These are phyloP conservation scores for Microdon myrmicae DNA, from an alignment of 2,888 invertebrate genomes.

Conservation along the genomic window DNA sequence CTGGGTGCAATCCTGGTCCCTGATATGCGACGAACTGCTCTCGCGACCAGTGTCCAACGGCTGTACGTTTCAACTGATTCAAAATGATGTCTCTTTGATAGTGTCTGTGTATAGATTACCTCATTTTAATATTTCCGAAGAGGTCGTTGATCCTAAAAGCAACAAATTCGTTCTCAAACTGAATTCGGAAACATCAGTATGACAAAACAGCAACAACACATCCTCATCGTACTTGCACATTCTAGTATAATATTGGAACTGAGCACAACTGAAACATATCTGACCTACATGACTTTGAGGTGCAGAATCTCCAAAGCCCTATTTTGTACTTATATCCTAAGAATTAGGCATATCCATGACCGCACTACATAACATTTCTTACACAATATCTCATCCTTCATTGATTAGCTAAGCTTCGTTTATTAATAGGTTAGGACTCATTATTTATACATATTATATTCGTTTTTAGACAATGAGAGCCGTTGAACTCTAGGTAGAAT, in stretches of 20 bases:
- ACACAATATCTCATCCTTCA: too few species aligned
- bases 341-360: slow-evolving; percentile 21
- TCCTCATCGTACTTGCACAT: slow-evolving; percentile 65
- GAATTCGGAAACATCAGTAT: slow-evolving; percentile 97
- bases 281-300: slow-evolving; percentile 12
- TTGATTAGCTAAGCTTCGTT: too few species aligned
- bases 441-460: slow-evolving; percentile 31
- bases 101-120: slow-evolving; percentile 88
- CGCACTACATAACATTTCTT: too few species aligned
- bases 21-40: slow-evolving; percentile 91
- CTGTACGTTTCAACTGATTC: slow-evolving; percentile 89
- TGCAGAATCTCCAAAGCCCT: too few species aligned
- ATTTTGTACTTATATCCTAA: slow-evolving; percentile 25
- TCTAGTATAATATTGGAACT: slow-evolving; percentile 57
- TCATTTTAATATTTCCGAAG: slow-evolving; percentile 94
- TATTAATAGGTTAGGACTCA: slow-evolving; percentile 46
- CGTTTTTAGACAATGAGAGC: slow-evolving; percentile 18
- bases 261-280: slow-evolving; percentile 31
- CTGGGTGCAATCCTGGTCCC: slow-evolving; percentile 93
- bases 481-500: slow-evolving; percentile 40
- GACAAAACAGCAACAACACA: slow-evolving; percentile 69
- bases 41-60: slow-evolving; percentile 87
- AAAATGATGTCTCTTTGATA: slow-evolving; percentile 91
- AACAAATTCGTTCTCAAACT: slow-evolving; percentile 93
- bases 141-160: slow-evolving; percentile 94